Evolutionary conservation across 2,797 vertebrate genomes (phyloP), one percentile per base, ranked within the genome.

Genomic region (Tadarida brasiliensis): DNA sequence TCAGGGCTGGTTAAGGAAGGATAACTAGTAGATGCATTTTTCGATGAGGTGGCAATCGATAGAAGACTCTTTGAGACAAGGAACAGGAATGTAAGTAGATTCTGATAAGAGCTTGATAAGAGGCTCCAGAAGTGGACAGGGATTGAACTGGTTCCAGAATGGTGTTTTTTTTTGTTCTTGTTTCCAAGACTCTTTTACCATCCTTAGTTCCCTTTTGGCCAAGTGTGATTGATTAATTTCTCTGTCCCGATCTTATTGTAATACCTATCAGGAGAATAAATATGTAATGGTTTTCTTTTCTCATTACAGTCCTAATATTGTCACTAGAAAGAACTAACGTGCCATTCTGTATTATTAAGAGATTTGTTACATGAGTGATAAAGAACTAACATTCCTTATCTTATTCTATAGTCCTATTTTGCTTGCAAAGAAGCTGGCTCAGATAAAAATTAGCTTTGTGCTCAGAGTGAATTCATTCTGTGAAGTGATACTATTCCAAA

Each of bases 271-370:
- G 59, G 73, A 97, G 94, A 97, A 97, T 90, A 47, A 96, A 94
- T 33, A 67, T 35, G 10, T 20, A 94, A 68, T 89, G n/a, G 14
- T 30, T 84, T 97, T 97, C 95, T 96, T 54, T 95, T 96, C 80
- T 96, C 83, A 96, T 96, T 96, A 83, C 12, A 28, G 0, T 96
- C 57, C 51, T 93, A 87, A 89, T 56, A 84, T 70, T 97, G 22
- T 95, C 96, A 87, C 87, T 91, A 91, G 91, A 97, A 98, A 97
- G 95, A 97, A 97, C 82, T 24, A 96, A 81, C 2, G 1, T 86
- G 22, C 12, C 86, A 84, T 96, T 96, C 61, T 0, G 3, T 91
- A 67, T 94, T 97, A 67, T 97, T 97, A 97, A 90, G 95, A 96
- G 85, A 39, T 97, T 95, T 96, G 44, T 93, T 96, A 89, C 3